Percentiles rank a stretch among this genome's conserved stretches.
phyloP scores from a whole-genome alignment of 2,797 vertebrate genomes.

The Sebastes nivosus region DNA sequence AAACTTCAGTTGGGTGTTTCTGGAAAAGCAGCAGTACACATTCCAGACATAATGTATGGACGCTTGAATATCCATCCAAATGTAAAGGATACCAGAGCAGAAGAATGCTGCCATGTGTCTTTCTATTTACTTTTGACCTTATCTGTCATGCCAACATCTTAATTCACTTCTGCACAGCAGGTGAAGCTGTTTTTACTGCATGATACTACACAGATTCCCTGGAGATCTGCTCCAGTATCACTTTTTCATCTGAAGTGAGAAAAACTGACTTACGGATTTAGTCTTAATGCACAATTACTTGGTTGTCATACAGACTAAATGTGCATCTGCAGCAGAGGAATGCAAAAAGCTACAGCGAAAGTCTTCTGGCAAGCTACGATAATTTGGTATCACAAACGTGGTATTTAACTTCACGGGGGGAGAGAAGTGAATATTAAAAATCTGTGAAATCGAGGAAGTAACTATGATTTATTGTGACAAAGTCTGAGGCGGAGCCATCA shows the following conservation, averaged over 20 bases:
- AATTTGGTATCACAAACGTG: slow-evolving; percentile 37
- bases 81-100: slow-evolving; percentile 20
- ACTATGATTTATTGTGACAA: slow-evolving; percentile 57
- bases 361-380: slow-evolving; percentile 6
- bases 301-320: slow-evolving; percentile 58
- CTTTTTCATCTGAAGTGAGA: slow-evolving; percentile 38
- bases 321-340: slow-evolving; percentile 24
- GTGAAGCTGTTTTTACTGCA: slow-evolving; percentile 19
- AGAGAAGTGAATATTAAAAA: slow-evolving; percentile 45
- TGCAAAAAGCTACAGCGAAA: slow-evolving; percentile 13
- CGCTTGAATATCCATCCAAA: slow-evolving; percentile 15
- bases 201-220: slow-evolving; percentile 11
- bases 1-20: background rate
- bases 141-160: slow-evolving; percentile 48
- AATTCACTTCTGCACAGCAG: slow-evolving; percentile 56
- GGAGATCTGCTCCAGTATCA: background rate
- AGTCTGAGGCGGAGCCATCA: slow-evolving; percentile 14
- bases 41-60: slow-evolving; percentile 14
- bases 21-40: slow-evolving; percentile 10
- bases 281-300: slow-evolving; percentile 48
- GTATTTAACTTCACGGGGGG: slow-evolving; percentile 34
- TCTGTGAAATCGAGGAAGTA: slow-evolving; percentile 46
- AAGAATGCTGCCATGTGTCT: slow-evolving; percentile 16
- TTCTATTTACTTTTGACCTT: slow-evolving; percentile 53
- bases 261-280: slow-evolving; percentile 34